A percentile compares a stretch with the other conserved stretches of the same genome.
These are phyloP conservation scores for Drosophila dunni DNA, from an alignment of 1,140 invertebrate species.

Conservation along the genomic window DNA sequence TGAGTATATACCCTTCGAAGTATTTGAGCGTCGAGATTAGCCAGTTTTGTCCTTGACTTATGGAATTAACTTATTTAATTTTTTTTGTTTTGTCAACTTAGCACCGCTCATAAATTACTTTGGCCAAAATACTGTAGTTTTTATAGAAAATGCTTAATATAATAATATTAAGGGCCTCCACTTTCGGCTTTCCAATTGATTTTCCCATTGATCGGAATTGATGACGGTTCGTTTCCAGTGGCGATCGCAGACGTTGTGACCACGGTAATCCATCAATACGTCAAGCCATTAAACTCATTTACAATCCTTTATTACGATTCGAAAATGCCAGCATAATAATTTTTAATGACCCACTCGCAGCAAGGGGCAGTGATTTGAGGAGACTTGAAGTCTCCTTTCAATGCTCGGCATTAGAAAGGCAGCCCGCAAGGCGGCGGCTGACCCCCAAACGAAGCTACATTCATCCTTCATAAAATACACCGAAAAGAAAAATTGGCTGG, in stretches of 20 bases:
- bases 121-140: too few species aligned
- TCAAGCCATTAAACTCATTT: slow-evolving; percentile 69
- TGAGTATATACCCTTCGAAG: too few species aligned
- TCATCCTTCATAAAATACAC: slow-evolving; percentile 44
- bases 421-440: slow-evolving; percentile 74
- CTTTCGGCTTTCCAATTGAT: slow-evolving; percentile 5
- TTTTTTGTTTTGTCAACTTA: too few species aligned
- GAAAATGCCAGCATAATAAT: slow-evolving; percentile 31
- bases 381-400: slow-evolving; percentile 51
- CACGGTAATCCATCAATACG: slow-evolving; percentile 67
- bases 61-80: too few species aligned
- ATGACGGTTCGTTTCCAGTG: not conserved
- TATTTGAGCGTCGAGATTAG: too few species aligned
- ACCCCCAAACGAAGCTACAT: slow-evolving; percentile 65
- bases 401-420: slow-evolving; percentile 73
- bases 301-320: slow-evolving; percentile 73
- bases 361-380: slow-evolving; percentile 15
- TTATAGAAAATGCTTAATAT: too few species aligned
- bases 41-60: too few species aligned
- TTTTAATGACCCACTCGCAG: slow-evolving; percentile 70
- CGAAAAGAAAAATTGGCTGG: slow-evolving; percentile 21
- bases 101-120: too few species aligned
- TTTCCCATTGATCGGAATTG: slow-evolving; percentile 19
- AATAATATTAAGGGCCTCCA: not conserved
- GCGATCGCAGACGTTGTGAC: slow-evolving; percentile 25